Conservation (phyloP, 2,797 vertebrate genomes). For the Crocidura indochinensis region DNA sequence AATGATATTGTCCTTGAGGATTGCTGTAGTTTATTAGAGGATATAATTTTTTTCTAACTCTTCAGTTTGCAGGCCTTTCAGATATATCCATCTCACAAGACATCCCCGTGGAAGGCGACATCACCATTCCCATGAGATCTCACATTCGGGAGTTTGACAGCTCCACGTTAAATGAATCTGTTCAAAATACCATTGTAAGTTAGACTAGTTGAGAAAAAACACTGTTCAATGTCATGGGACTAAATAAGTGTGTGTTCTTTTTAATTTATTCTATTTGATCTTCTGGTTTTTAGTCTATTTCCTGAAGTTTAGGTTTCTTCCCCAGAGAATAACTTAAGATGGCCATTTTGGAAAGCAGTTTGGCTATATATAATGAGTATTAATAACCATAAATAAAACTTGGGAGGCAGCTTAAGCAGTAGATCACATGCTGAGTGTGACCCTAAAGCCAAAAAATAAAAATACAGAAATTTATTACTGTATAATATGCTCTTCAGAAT, state of each 20-base stretch:
- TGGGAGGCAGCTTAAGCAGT: neutral
- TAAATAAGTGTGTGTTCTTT: conserved; percentile 56
- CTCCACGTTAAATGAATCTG: conserved; percentile 97
- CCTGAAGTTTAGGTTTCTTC: conserved; percentile 56
- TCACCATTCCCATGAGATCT: conserved; percentile 93
- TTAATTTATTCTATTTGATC: conserved; percentile 59
- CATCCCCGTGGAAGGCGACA: conserved; percentile 96
- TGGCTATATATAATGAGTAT: conserved; percentile 39
- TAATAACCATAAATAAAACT: neutral
- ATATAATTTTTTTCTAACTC: conserved; percentile 54
- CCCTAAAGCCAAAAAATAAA: neutral
- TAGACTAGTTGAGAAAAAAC: conserved; percentile 48
- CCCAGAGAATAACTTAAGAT: conserved; percentile 21
- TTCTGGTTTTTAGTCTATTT: conserved; percentile 55
- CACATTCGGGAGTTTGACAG: conserved; percentile 92
- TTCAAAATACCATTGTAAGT: conserved; percentile 96
- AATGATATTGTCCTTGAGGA: conserved; percentile 60
- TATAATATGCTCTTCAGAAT: conserved; percentile 4
- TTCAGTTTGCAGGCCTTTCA: conserved; percentile 95
- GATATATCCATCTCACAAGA: conserved; percentile 96
- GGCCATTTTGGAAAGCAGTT: conserved; percentile 49
- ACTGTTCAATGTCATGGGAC: conserved; percentile 21
- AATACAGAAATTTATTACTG: conserved; percentile 43
- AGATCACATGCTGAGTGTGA: no score
- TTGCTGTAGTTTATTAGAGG: conserved; percentile 35